phyloP scores from a whole-genome alignment of 2,113 vertebrate species.

The Solea senegalensis region DNA sequence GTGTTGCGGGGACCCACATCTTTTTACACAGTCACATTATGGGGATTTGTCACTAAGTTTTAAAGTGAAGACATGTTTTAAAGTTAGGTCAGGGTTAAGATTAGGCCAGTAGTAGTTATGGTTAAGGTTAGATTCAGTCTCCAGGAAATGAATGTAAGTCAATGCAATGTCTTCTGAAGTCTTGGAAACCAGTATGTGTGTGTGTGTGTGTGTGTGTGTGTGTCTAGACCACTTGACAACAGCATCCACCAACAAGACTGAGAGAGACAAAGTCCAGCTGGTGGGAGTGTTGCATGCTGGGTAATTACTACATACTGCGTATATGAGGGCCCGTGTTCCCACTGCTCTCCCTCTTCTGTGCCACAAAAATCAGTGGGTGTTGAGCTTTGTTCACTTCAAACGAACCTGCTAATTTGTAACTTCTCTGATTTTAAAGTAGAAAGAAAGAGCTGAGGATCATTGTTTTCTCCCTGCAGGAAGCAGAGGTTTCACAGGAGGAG shows the following conservation, averaged over 20 bases:
- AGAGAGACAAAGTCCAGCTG: conserved; percentile 31
- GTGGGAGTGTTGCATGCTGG: conserved; percentile 51
- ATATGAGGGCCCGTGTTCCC: conserved; percentile 18
- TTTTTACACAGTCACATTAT: too few relatives aligned
- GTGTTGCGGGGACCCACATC: too few relatives aligned
- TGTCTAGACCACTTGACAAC: not conserved
- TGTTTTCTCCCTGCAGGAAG: not conserved
- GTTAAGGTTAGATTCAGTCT: too few relatives aligned
- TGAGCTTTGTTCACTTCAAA: conserved; percentile 6
- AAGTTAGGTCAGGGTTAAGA: too few relatives aligned
- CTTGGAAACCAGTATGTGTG: not conserved
- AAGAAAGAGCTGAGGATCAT: not conserved
- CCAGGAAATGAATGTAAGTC: too few relatives aligned
- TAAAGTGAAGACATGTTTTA: too few relatives aligned
- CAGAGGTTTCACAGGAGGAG: not conserved
- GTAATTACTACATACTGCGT: conserved; percentile 31
- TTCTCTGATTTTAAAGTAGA: not conserved
- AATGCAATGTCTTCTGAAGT: not conserved
- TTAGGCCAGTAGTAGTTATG: too few relatives aligned
- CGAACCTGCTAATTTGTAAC: conserved; percentile 24
- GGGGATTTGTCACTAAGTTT: too few relatives aligned
- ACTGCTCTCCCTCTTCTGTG: not conserved
- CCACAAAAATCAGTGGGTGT: conserved; percentile 11
- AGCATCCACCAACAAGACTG: not conserved
- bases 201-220: conserved; percentile 12